Evolutionary conservation across 2,113 vertebrate genomes (phyloP).

Genomic region (Ptychochromis oligacanthus): DNA sequence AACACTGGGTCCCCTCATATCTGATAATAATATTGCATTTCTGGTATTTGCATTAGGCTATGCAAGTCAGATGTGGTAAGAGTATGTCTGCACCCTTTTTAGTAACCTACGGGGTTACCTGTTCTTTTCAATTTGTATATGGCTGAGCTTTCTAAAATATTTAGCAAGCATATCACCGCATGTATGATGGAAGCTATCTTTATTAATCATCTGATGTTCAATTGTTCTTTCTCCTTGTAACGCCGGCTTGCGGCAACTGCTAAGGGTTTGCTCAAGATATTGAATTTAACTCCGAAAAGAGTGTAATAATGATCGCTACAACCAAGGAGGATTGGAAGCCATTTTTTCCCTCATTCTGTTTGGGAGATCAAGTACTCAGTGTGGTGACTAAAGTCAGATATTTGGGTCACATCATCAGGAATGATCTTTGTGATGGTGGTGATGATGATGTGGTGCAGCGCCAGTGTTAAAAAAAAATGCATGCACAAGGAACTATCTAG

Average conservation of each 20-base stretch:
- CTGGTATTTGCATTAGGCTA: background rate
- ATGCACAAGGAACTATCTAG: too few species aligned
- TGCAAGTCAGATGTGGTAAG: background rate
- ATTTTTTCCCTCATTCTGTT: background rate
- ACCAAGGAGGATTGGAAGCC: background rate
- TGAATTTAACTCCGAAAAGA: too few species aligned
- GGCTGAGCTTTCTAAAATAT: background rate
- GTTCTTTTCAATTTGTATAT: background rate
- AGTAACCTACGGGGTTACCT: background rate
- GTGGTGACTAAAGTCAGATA: too few species aligned
- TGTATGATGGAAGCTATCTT: background rate
- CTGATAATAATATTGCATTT: background rate
- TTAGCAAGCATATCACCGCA: background rate
- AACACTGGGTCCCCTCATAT: background rate
- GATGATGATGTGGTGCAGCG: background rate
- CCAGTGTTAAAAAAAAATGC: background rate
- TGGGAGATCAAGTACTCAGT: too few species aligned
- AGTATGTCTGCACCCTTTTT: background rate
- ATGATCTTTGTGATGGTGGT: background rate
- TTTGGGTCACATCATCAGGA: background rate
- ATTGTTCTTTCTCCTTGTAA: background rate
- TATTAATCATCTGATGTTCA: background rate
- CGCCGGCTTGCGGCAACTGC: too few species aligned
- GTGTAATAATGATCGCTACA: background rate
- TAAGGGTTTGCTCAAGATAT: too few species aligned